These are phyloP conservation scores for Platycercus adscitus DNA, from an alignment of 2,113 vertebrate genomes.

Conservation along the genomic window DNA sequence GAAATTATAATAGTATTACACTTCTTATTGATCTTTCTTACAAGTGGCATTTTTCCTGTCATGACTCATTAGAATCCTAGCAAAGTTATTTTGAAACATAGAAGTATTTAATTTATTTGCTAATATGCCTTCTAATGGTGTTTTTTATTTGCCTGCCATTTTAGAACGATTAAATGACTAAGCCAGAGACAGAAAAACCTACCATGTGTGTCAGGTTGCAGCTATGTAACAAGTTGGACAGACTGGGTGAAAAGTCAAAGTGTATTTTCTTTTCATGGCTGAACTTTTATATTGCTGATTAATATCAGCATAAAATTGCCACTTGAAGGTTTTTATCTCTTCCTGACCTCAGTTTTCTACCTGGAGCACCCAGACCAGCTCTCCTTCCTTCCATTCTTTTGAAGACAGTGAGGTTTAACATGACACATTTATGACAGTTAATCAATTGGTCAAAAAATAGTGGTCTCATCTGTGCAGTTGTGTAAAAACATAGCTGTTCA, in stretches of 20 bases:
- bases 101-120: neutral
- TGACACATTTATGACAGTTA: neutral
- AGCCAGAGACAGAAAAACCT: neutral
- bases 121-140: neutral
- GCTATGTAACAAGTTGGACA: neutral
- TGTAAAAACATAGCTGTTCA: neutral
- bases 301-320: neutral
- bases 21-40: neutral
- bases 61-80: neutral
- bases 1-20: neutral
- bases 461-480: neutral
- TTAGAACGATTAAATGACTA: slow-evolving; percentile 1
- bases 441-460: neutral
- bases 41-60: neutral
- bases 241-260: neutral
- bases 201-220: neutral
- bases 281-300: neutral
- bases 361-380: neutral
- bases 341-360: neutral
- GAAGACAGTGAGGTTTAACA: neutral
- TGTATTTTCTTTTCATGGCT: neutral
- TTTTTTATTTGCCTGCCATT: neutral
- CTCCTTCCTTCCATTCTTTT: neutral
- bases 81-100: neutral
- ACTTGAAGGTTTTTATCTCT: neutral